These are phyloP conservation scores for Colostygia pectinataria DNA, from an alignment of 2,888 invertebrate species.

Conservation along the genomic window DNA sequence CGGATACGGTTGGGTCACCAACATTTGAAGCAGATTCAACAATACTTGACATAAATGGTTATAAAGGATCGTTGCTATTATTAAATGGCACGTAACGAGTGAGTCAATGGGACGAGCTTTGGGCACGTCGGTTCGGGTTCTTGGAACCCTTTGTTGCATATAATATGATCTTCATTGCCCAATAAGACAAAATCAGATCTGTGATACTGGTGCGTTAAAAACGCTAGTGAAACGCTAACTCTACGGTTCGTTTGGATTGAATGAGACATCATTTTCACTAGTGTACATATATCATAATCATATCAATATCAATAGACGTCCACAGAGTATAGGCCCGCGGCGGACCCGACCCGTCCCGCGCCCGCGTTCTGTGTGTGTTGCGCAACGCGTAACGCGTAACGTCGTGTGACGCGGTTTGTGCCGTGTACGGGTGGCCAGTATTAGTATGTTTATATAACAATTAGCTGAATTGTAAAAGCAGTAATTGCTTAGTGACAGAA, in stretches of 20 bases:
- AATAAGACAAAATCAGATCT: constrained; percentile 69
- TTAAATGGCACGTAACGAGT: constrained; percentile 70
- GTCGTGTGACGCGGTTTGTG: too few relatives aligned
- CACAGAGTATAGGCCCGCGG: too few relatives aligned
- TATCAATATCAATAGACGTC: too few relatives aligned
- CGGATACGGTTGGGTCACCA: constrained; percentile 6
- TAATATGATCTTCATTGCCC: constrained; percentile 77
- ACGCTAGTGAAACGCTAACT: constrained; percentile 24
- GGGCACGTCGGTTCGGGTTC: constrained; percentile 66
- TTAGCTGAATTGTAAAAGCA: background rate
- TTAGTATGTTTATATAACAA: too few relatives aligned
- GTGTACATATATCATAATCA: too few relatives aligned
- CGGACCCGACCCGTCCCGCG: too few relatives aligned
- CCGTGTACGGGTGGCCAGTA: too few relatives aligned
- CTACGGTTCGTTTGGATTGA: background rate
- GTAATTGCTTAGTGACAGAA: constrained; percentile 8
- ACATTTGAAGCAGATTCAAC: constrained; percentile 38
- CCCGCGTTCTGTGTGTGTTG: too few relatives aligned
- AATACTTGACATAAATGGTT: constrained; percentile 56
- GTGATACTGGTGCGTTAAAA: constrained; percentile 41
- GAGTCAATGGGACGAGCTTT: constrained; percentile 68
- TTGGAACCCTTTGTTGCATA: constrained; percentile 75
- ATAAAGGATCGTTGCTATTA: constrained; percentile 67
- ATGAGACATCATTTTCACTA: background rate
- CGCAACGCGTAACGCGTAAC: too few relatives aligned